phyloP scores from a whole-genome alignment of 2,888 invertebrate genomes.

The Spodoptera exigua region DNA sequence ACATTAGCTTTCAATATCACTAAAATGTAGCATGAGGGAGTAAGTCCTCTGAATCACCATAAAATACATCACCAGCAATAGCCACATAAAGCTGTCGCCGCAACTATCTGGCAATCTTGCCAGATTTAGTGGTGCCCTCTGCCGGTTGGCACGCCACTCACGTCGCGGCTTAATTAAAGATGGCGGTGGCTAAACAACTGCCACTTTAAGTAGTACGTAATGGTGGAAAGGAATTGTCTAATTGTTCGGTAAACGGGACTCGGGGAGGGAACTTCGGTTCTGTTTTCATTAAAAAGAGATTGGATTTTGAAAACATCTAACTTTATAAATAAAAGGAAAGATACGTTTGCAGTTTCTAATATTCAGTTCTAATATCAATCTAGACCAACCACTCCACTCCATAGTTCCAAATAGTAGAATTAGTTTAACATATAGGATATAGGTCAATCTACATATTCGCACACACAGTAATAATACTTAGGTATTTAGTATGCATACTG shows the following conservation, averaged over 20 bases:
- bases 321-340: no score
- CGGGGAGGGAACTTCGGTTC: not conserved
- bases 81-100: slow-evolving; percentile 47
- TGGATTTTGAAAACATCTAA: not conserved
- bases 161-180: slow-evolving; percentile 49
- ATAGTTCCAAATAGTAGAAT: no score
- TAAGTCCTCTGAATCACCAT: slow-evolving; percentile 26
- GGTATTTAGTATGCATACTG: not conserved
- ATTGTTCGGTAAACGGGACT: slow-evolving; percentile 19
- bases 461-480: no score
- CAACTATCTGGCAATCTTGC: slow-evolving; percentile 45
- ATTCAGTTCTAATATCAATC: no score
- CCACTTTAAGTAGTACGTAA: slow-evolving; percentile 33
- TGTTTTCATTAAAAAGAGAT: slow-evolving; percentile 13
- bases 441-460: no score
- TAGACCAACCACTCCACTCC: no score
- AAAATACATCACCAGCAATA: slow-evolving; percentile 34
- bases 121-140: slow-evolving; percentile 46
- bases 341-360: no score
- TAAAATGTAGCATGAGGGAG: no score
- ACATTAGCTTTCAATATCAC: no score
- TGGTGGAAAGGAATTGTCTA: slow-evolving; percentile 19
- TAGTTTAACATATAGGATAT: no score
- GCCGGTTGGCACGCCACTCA: slow-evolving; percentile 46
- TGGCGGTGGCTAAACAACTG: slow-evolving; percentile 48